Evolutionary conservation across 2,797 vertebrate genomes (phyloP).

Genomic region (Muscicapa comitata): DNA sequence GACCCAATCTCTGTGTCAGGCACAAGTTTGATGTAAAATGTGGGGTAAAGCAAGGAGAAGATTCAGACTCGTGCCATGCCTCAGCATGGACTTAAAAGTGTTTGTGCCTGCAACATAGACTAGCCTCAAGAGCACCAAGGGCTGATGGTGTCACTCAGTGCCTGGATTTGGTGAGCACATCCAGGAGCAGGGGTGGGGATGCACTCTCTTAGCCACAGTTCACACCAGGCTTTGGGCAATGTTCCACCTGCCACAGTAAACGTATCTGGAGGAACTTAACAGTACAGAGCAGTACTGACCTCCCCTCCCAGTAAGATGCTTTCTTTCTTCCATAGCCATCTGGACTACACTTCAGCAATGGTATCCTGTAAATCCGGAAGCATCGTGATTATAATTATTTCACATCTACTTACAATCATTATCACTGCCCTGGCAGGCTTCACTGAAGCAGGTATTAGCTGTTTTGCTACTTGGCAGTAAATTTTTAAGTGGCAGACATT

Average conservation of each 20-base stretch:
- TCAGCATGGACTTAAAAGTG: neutral
- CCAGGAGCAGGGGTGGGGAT: neutral
- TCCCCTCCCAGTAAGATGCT: neutral
- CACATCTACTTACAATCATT: neutral
- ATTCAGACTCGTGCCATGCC: neutral
- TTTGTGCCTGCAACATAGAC: neutral
- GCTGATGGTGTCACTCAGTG: neutral
- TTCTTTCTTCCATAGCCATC: neutral
- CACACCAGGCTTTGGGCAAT: neutral
- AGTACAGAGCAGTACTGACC: neutral
- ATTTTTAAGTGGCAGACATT: neutral
- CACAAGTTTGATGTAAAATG: neutral
- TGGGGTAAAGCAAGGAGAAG: neutral
- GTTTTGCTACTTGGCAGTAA: neutral
- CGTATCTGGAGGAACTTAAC: neutral
- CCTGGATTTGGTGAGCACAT: neutral
- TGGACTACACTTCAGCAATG: neutral
- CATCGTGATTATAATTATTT: neutral
- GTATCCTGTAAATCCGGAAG: neutral
- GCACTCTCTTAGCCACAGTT: rapidly evolving
- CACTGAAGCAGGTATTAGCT: neutral
- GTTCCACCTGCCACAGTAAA: neutral
- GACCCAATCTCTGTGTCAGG: neutral
- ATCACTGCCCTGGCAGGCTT: neutral
- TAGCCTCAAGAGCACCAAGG: neutral